Evolutionary conservation across 2,888 invertebrate genomes (phyloP), one percentile per base, ranked within the genome.

Genomic region (Temnothorax unifasciatus): DNA sequence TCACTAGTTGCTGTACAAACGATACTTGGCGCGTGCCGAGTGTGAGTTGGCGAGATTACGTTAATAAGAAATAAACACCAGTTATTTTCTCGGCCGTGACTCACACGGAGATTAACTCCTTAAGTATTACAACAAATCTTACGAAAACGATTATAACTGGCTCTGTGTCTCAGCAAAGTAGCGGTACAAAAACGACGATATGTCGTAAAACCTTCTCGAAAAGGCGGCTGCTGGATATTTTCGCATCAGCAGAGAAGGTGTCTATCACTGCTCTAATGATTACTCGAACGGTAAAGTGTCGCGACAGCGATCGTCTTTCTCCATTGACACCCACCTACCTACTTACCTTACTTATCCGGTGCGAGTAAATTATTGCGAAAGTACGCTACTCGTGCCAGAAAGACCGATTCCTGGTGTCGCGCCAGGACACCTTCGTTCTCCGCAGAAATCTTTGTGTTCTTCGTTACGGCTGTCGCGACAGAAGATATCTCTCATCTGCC

Each of bases 291-390:
- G 18, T 38, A 71, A 44, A 79, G 15, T 29, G 38, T 34, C 75
- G 63, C 34, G 54, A 21, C 34, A 44, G 18, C 68, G 77, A 64
- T 76, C 76, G 11, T 68, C 52, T 21, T 71, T 38, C 25, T 25
- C 18, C 15, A 13, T 47, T 9, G 25, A 21, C 50, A 38, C 44
- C 50, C 15, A 57, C 3, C 21, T 57, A 76, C 64, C 34, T 34
- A 34, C 34, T 8, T 61, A n/a, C n/a, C 38, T 8, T 61, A n/a
- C n/a, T 21, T 41, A 18, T 44, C 52, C 21, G 25, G 8, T 57
- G 44, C 71, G 38, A 68, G 82, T 41, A 61, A 84, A 86, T 84
- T 77, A 76, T 87, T 84, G 54, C 85, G 86, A 84, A 85, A 85
- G 64, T 85, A 44, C 47, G 69, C 44, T 61, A 54, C 9, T 34